Base-by-base conservation (phyloP, 2,797 vertebrate species). In the Huso huso region DNA sequence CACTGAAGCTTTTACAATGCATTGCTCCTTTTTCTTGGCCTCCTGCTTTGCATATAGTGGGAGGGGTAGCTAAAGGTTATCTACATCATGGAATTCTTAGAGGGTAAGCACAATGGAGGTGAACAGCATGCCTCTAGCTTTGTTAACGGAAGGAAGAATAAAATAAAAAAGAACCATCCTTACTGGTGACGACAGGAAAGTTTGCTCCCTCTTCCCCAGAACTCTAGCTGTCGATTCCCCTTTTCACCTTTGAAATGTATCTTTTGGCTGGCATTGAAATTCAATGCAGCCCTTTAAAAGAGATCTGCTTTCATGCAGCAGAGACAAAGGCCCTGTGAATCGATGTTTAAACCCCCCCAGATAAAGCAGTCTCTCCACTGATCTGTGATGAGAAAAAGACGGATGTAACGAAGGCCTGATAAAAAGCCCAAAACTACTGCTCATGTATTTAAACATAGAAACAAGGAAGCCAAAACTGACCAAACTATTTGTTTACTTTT, bases 11-110 rank as follows among this genome's bases (percentile, higher is more conserved):
- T 83, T 82, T 64, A 62, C 74, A 81, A 77, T 73, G 87, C 86
- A 90, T 87, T 83, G 84, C 72, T 79, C 76, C 78, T 73, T 85
- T 85, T 86, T 88, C 82, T 58, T 87, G 73, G 63, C 66, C 68
- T 70, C 69, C 76, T 67, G 66, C 76, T 89, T 77, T 82, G 80
- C 86, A 81, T 83, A 86, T 74, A 84, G 84, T 81, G 78, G 2
- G 78, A 82, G 79, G 84, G 79, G 48, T 58, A 50, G 55, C 78
- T 72, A 64, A 76, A 84, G 85, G 84, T 87, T 87, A 87, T 79
- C 79, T 81, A 82, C 82, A 84, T 75, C 74, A 81, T 79, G 74
- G 74, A 77, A 86, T 82, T 79, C 86, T 80, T 67, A 78, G 78
- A 81, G 57, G 65, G 77, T 71, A 69, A 11, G 62, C 70, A 79